A percentile compares a stretch with the other conserved stretches of the same genome.
Evolutionary conservation across 2,113 vertebrate genomes (phyloP).

Genomic region (Numenius arquata): DNA sequence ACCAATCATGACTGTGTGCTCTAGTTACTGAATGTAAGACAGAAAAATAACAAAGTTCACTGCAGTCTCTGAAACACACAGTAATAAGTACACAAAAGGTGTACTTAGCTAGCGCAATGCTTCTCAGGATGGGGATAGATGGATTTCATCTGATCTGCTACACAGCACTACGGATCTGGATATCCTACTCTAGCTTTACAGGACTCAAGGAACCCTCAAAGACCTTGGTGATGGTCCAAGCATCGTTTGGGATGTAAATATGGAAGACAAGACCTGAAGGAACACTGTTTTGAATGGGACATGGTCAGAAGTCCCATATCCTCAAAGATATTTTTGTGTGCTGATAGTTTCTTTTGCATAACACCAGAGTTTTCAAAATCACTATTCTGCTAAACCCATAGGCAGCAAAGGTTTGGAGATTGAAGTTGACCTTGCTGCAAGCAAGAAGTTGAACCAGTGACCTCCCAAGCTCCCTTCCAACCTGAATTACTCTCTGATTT

Average conservation of each 20-base stretch:
- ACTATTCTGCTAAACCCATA: neutral
- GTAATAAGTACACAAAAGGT: neutral
- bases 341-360: neutral
- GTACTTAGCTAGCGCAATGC: neutral
- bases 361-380: neutral
- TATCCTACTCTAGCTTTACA: neutral
- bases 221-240: neutral
- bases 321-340: neutral
- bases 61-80: neutral
- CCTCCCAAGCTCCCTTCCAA: neutral
- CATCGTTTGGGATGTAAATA: neutral
- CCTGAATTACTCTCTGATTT: neutral
- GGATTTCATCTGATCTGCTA: neutral
- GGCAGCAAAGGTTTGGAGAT: neutral
- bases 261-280: neutral
- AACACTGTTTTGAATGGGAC: neutral
- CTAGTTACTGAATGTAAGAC: neutral
- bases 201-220: neutral
- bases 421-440: neutral
- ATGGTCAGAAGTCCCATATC: neutral
- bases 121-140: neutral
- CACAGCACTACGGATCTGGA: neutral
- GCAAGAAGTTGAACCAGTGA: neutral
- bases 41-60: neutral
- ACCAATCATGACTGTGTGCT: neutral